Evolutionary conservation across 2,113 vertebrate genomes (phyloP).

Genomic region (Xenopus laevis): DNA sequence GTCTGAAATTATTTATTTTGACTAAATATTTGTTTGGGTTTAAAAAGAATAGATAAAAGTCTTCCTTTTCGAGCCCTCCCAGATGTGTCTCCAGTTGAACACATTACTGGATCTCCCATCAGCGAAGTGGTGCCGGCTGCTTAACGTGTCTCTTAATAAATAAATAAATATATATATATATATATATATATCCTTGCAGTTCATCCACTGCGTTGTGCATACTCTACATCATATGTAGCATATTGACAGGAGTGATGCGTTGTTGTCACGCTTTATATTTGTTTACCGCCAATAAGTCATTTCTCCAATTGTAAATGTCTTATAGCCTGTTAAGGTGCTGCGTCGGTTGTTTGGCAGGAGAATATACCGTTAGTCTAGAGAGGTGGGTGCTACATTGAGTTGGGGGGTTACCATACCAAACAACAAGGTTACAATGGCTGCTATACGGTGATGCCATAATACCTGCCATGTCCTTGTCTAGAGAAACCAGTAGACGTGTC

Average conservation of each 20-base stretch:
- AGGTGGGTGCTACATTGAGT: too few relatives aligned
- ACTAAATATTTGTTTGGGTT: constrained; percentile 81
- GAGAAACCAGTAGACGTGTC: too few relatives aligned
- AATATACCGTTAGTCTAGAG: too few relatives aligned
- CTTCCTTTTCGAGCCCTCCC: too few relatives aligned
- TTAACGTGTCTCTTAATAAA: neutral
- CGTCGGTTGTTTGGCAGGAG: neutral
- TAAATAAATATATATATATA: too few relatives aligned
- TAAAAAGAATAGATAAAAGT: constrained; percentile 54
- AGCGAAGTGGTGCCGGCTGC: constrained; percentile 22
- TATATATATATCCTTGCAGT: constrained; percentile 56
- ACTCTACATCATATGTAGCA: constrained; percentile 75
- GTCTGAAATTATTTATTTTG: constrained; percentile 80
- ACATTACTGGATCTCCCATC: constrained; percentile 5
- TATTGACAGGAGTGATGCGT: constrained; percentile 68
- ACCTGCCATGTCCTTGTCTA: too few relatives aligned
- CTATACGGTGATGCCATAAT: too few relatives aligned
- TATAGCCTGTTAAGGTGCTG: constrained; percentile 65
- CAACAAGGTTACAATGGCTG: too few relatives aligned
- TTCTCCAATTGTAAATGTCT: constrained; percentile 59
- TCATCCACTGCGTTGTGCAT: constrained; percentile 71
- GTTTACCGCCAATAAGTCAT: constrained; percentile 69
- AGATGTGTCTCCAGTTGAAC: constrained; percentile 40
- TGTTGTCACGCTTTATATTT: constrained; percentile 71
- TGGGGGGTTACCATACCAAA: too few relatives aligned